Evolutionary conservation across 53 echinoderm and acorn worm genomes (phyloP), one percentile per base, ranked within the genome.

Genomic region (Actinopyga echinites): DNA sequence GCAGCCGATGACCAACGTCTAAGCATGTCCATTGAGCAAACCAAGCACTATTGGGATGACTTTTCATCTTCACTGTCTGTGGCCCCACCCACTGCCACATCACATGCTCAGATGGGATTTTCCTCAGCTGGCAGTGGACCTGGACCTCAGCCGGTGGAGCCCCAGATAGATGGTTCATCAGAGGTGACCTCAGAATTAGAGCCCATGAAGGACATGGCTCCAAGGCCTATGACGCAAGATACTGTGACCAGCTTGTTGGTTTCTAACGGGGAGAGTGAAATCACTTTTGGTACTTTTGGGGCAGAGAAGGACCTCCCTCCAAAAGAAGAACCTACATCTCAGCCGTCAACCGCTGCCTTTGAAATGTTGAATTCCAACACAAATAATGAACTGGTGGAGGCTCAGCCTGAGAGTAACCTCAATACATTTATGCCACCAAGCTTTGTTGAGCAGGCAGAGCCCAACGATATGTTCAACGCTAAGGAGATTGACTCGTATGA

Each of bases 31-130:
- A 93, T 96, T 34, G 90, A 91, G 57, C 85, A 92, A 26, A 90
- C 93, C 38, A 93, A 94, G 44, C 90, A 86, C 45, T 36, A 91
- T 55, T 96, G 97, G 97, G 97, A 96, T 62, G 62, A 82, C 22
- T 74, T 56, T 20, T 71, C 85, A 40, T 74, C 68, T 83, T 86
- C 91, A 44, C 85, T 85, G 49, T 85, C 92, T 13, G 36, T 25
- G 21, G 26, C 60, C 22, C 38, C 58, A 34, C 30, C 80, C 3
- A 56, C 32, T 17, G 33, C 31, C 45, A 62, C 63, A 6, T 32
- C 81, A 7, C 19, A 54, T 7, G 31, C 81, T 15, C 81, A 80
- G 81, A 26, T 80, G 8, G 81, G 60, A 26, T 80, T 61, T 22
- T 5, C 40, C 61, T 2, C 33, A 23, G 37, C 44, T 10, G 17